Evolutionary conservation across 92 coral and sea anemone species (phyloP), one percentile per base, ranked within the genome.

Genomic region (Epizoanthus scotinus): DNA sequence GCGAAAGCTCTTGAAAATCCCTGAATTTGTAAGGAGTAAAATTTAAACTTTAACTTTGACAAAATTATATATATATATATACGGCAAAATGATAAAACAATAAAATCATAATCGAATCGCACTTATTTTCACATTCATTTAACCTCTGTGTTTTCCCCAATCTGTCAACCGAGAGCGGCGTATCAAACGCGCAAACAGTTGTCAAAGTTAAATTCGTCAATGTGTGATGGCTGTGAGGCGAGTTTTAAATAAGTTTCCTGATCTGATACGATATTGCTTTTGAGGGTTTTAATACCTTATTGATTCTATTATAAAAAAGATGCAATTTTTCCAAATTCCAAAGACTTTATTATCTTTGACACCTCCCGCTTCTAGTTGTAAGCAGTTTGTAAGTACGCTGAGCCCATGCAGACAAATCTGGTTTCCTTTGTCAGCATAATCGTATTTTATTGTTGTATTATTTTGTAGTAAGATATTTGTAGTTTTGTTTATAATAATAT

Each of bases 191-290:
- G 7, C 6, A 58, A 75, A 59, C 59, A 40, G 81, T 20, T 22
- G 69, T n/a, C n/a, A n/a, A n/a, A n/a, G n/a, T n/a, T n/a, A n/a
- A 58, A 17, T 74, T 73, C 52, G 65, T 10, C 79, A 64, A 14
- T 34, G 53, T 50, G 63, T 21, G 67, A 20, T 42, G 52, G 52
- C 14, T 44, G 52, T 44, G 52, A 10, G 52, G 63, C 68, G 20
- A 75, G 19, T 75, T 59, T 74, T 59, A 52, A 18, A 73, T 29
- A 26, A 73, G 36, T 38, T 57, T 75, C 68, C 68, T 75, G 81
- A 75, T 75, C 68, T 75, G 81, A 75, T 75, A 75, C 40, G 81
- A 75, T 75, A 75, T 75, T 59, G 68, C 7, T 59, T 20, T 20
- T 58, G 58, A 71, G 42, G 22, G 59, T 36, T 20, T 71, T 75